Conservation (phyloP, 2,113 vertebrate species). For the Onychorhynchus coronatus region DNA sequence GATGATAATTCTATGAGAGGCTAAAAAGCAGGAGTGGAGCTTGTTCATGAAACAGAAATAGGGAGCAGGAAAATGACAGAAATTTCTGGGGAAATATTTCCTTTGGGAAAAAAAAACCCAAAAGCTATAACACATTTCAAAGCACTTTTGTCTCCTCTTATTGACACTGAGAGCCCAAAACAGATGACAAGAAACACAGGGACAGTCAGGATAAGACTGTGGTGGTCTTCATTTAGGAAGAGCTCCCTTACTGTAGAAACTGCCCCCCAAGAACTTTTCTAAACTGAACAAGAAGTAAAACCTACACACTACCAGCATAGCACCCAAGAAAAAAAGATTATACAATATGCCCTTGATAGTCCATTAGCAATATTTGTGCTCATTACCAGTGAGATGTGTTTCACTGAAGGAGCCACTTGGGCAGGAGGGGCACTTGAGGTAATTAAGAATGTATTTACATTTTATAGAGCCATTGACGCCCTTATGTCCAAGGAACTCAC, state of each 20-base stretch:
- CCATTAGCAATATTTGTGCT: constrained; percentile 69
- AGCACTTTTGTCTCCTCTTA: background rate
- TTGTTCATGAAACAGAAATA: background rate
- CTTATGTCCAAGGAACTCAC: constrained; percentile 43
- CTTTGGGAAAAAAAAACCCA: background rate
- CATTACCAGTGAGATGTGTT: constrained; percentile 66
- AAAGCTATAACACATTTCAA: background rate
- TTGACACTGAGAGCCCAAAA: background rate
- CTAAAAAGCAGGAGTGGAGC: background rate
- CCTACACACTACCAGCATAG: background rate
- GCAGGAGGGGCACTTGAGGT: constrained; percentile 71
- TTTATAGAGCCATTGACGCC: constrained; percentile 64
- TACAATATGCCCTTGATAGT: constrained; percentile 40
- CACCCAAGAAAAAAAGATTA: background rate
- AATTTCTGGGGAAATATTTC: background rate
- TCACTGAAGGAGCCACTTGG: constrained; percentile 66
- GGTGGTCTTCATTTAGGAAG: background rate
- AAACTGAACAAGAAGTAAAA: background rate
- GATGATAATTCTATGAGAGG: background rate
- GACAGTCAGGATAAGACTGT: background rate
- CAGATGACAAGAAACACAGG: background rate
- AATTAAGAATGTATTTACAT: constrained; percentile 79
- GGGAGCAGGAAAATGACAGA: background rate
- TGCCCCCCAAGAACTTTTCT: background rate
- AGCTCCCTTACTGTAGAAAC: background rate